Evolutionary conservation across 2,797 vertebrate genomes (phyloP).

Genomic region (Anniella stebbinsi): DNA sequence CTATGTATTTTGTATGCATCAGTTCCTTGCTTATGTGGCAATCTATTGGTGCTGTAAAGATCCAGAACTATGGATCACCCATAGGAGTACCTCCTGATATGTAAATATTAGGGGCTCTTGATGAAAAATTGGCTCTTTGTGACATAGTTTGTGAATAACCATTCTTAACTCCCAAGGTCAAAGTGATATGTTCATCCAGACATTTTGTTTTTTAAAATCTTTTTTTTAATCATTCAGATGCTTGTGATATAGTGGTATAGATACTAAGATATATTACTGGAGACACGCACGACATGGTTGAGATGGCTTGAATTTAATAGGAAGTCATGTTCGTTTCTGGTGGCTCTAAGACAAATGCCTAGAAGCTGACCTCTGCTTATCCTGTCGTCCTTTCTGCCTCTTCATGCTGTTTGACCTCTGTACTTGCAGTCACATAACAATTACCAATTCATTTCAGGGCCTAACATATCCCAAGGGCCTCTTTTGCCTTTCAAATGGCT

Average conservation of each 20-base stretch:
- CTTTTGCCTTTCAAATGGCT: neutral
- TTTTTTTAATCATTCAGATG: neutral
- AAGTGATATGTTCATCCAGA: neutral
- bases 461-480: neutral
- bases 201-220: neutral
- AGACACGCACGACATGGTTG: conserved; percentile 32
- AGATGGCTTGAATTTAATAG: conserved; percentile 52
- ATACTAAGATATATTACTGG: conserved; percentile 36
- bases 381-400: neutral
- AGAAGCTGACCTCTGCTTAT: conserved; percentile 33
- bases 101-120: neutral
- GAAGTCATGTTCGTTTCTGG: conserved; percentile 43
- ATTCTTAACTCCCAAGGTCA: neutral
- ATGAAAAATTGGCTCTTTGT: neutral
- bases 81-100: neutral
- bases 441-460: neutral
- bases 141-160: neutral
- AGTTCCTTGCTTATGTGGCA: neutral
- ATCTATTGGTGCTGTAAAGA: neutral
- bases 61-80: neutral
- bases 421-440: accelerated
- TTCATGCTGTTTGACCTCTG: neutral
- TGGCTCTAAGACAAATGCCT: conserved; percentile 2
- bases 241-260: conserved; percentile 37
- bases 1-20: neutral